These are phyloP conservation scores for Eira barbara DNA, from an alignment of 2,113 vertebrate genomes.

Conservation along the genomic window DNA sequence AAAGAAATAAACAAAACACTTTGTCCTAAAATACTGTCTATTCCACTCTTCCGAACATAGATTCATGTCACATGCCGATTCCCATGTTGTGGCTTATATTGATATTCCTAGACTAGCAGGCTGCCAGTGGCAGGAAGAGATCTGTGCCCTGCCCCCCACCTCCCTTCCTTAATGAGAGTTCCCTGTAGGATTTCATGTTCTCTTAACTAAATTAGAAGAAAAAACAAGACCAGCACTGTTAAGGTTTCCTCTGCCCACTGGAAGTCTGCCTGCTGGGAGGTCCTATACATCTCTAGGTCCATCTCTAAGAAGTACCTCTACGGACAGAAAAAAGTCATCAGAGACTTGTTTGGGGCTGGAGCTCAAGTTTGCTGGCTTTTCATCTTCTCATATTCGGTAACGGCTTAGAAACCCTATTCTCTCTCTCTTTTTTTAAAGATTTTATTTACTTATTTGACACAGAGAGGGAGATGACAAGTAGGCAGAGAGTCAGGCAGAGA, in stretches of 20 bases:
- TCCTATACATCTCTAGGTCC: not conserved
- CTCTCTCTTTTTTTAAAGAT: not conserved
- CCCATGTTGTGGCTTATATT: not conserved
- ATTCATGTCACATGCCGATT: not conserved
- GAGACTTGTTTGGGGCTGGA: not conserved
- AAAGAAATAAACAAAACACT: not conserved
- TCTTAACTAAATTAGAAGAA: not conserved
- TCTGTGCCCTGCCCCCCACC: not conserved
- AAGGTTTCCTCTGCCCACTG: not conserved
- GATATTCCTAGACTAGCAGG: not conserved
- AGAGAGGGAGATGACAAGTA: too few species aligned
- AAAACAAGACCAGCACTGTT: constrained; percentile 20
- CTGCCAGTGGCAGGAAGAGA: not conserved
- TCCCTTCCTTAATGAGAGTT: not conserved
- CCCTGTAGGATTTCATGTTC: not conserved
- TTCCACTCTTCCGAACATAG: not conserved
- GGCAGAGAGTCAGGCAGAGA: too few species aligned
- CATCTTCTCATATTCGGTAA: not conserved
- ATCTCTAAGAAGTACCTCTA: not conserved
- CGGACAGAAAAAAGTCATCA: not conserved
- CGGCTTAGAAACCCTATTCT: not conserved
- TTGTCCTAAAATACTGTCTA: not conserved
- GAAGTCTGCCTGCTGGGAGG: not conserved
- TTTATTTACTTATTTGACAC: too few species aligned
- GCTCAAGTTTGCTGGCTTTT: not conserved